phyloP scores from a whole-genome alignment of 2,797 vertebrate genomes.

The Decapterus maruadsi region DNA sequence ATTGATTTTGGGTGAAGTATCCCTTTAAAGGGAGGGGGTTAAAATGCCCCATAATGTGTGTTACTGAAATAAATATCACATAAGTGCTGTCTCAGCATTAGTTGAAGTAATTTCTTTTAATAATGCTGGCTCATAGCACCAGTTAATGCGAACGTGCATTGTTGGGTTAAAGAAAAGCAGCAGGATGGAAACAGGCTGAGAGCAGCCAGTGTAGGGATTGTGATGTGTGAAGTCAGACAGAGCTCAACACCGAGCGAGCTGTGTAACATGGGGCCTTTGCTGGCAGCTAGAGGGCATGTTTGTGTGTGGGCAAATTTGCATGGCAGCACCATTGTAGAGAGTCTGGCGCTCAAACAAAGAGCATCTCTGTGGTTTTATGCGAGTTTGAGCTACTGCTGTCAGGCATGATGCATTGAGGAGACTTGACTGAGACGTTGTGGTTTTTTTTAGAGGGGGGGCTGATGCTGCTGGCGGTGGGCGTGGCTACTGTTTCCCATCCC shows the following conservation, averaged over 20 bases:
- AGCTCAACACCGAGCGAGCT: slow-evolving; percentile 35
- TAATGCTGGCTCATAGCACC: too few relatives aligned
- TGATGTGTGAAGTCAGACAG: slow-evolving; percentile 8
- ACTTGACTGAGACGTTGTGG: slow-evolving; percentile 36
- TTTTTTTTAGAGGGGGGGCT: slow-evolving; percentile 9
- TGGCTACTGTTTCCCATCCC: slow-evolving; percentile 40
- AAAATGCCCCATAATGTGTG: neutral
- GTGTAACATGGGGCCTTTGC: slow-evolving; percentile 51
- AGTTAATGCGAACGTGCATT: neutral
- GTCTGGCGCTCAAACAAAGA: slow-evolving; percentile 73
- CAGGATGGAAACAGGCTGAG: neutral
- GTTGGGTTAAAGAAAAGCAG: neutral
- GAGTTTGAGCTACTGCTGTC: slow-evolving; percentile 55
- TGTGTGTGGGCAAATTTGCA: slow-evolving; percentile 77
- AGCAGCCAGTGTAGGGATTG: neutral
- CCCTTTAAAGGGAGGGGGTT: neutral
- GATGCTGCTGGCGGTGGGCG: slow-evolving; percentile 21
- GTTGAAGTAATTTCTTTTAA: neutral
- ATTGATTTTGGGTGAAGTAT: too few relatives aligned
- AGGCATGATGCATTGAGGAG: slow-evolving; percentile 64
- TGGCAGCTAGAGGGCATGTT: slow-evolving; percentile 63
- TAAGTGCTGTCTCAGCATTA: neutral
- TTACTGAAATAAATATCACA: neutral
- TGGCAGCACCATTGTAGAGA: slow-evolving; percentile 71
- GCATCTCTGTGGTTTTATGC: slow-evolving; percentile 65